Base-by-base conservation (phyloP, 2,113 vertebrate genomes). In the Burhinus bistriatus region DNA sequence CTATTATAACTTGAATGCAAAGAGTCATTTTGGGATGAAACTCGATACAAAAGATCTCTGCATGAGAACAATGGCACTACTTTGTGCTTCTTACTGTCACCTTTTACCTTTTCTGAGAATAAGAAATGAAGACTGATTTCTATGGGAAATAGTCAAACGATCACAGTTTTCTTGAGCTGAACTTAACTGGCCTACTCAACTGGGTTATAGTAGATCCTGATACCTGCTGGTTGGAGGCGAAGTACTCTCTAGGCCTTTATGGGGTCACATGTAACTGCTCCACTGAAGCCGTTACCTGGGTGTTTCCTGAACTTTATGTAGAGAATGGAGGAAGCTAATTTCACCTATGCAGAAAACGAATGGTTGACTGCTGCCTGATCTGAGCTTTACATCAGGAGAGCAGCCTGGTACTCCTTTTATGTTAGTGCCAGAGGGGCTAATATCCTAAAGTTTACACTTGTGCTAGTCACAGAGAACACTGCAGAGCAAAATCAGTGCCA, bases 21-120 rank as follows among this genome's bases (percentile, higher is more conserved):
- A 96, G 92, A 19, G 2, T 83, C 64, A 58, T 87, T 97, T 94
- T 91, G 92, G 91, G 88, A 81, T 93, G 94, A 94, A 95, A 87
- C n/a, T 62, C 82, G 83, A 82, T 85, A 83, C 66, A 70, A 40
- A 69, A 84, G 30, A 61, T 92, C 96, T 97, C 65, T 79, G 80
- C 80, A 73, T 83, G 71, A 81, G 90, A 90, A 61, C 84, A 88
- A 4, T 64, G 26, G 34, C n/a, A 54, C 8, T 36, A 2, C 38
- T 87, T 83, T 25, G 30, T 45, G 45, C 59, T 78, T 9, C 52
- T 72, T 84, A 0, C 13, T 81, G 72, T 73, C 44, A 30, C 2
- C 38, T 77, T 65, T 47, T 44, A 15, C 38, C 5, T 80, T 80
- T 87, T 32, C 61, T 66, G 38, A 22, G 40, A 18, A 29, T 49